phyloP scores from a whole-genome alignment of 2,797 vertebrate species.

The Rhinichthys osculus region DNA sequence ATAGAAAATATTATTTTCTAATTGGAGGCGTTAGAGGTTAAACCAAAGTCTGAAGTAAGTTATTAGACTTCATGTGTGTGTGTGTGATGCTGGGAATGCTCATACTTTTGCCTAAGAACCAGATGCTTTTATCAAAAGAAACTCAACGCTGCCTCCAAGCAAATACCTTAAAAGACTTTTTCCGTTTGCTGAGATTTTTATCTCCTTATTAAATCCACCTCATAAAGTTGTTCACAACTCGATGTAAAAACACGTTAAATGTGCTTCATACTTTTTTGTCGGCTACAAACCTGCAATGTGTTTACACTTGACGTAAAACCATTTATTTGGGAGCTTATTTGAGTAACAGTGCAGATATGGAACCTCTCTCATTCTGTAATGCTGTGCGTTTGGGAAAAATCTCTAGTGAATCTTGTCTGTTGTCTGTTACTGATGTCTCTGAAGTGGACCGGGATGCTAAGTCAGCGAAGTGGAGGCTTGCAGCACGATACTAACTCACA shows the following conservation, averaged over 20 bases:
- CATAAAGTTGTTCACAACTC: neutral
- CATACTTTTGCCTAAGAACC: neutral
- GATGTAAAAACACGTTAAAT: neutral
- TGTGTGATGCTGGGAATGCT: neutral
- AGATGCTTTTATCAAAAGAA: conserved; percentile 21
- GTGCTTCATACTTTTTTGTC: neutral
- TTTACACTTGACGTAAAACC: neutral
- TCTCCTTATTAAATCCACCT: conserved; percentile 22
- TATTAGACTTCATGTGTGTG: neutral
- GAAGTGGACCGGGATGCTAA: conserved; percentile 22
- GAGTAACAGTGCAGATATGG: neutral
- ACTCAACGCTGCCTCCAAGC: neutral
- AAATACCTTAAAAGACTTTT: no score
- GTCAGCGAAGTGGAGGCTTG: neutral
- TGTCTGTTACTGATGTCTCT: conserved; percentile 36
- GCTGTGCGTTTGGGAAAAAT: conserved; percentile 33
- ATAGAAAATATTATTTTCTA: neutral
- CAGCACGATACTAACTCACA: neutral
- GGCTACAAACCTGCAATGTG: neutral
- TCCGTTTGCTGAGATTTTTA: neutral
- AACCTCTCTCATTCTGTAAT: conserved; percentile 26
- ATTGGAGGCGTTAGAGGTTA: neutral
- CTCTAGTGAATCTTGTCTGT: conserved; percentile 6
- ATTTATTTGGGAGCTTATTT: neutral
- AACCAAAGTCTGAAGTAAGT: neutral